Percentiles rank a stretch among this genome's conserved stretches.
Evolutionary conservation across 2,888 invertebrate genomes (phyloP).

Genomic region (Agrotis ipsilon): DNA sequence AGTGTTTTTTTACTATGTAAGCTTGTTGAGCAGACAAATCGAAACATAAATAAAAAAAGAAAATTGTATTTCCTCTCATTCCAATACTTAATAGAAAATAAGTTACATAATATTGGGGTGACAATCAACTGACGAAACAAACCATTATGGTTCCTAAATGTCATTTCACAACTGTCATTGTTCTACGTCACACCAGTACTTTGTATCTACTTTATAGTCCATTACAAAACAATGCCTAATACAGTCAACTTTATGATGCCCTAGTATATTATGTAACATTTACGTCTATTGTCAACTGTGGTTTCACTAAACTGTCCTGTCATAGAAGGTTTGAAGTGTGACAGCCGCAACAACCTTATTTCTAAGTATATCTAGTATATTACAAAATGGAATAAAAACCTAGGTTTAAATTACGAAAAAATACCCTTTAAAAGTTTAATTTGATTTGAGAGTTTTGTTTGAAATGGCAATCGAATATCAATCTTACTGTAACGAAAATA

Average conservation of each 20-base stretch:
- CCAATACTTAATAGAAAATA: too few relatives aligned
- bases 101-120: not conserved
- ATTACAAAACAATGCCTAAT: slow-evolving; percentile 48
- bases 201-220: slow-evolving; percentile 1
- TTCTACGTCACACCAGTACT: slow-evolving; percentile 10
- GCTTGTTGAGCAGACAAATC: too few relatives aligned
- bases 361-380: too few relatives aligned
- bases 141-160: not conserved
- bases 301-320: slow-evolving; percentile 1
- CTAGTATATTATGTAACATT: slow-evolving; percentile 36
- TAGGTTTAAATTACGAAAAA: too few relatives aligned
- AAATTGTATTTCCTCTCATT: too few relatives aligned
- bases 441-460: too few relatives aligned
- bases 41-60: too few relatives aligned
- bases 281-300: slow-evolving; percentile 20
- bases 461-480: too few relatives aligned
- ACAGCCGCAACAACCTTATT: not conserved
- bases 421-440: too few relatives aligned
- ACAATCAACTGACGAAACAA: not conserved
- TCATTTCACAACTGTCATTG: slow-evolving; percentile 3
- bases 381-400: too few relatives aligned
- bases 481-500: too few relatives aligned
- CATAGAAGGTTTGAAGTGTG: not conserved
- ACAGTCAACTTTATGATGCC: slow-evolving; percentile 28
- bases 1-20: too few relatives aligned